phyloP scores from a whole-genome alignment of 2,113 vertebrate species.

The Maccullochella peelii region DNA sequence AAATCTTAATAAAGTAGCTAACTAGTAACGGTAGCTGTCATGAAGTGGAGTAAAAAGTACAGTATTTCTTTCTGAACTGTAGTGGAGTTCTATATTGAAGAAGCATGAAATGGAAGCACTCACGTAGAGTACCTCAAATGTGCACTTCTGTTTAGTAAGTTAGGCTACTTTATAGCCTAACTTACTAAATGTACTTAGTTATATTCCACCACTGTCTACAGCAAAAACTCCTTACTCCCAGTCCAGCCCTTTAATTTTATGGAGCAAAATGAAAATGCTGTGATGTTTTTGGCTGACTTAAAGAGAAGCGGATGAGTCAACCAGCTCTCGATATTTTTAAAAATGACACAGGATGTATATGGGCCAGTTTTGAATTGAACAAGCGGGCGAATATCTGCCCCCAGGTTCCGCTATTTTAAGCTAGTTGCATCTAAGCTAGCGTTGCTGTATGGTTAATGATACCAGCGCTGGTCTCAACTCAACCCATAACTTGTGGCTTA shows the following conservation, averaged over 20 bases:
- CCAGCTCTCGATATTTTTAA: conserved; percentile 13
- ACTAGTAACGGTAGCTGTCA: not conserved
- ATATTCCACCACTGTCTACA: not conserved
- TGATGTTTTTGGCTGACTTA: not conserved
- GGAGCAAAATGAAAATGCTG: not conserved
- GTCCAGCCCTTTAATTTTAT: not conserved
- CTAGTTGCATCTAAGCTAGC: not conserved
- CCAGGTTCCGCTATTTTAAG: conserved; percentile 15
- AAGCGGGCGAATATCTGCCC: not conserved
- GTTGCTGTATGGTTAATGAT: not conserved
- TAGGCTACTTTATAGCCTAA: not conserved
- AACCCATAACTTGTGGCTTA: not conserved
- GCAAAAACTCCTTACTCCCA: not conserved
- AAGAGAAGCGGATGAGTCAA: conserved; percentile 27
- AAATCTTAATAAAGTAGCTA: not conserved
- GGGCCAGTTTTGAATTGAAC: not conserved
- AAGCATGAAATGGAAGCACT: too few relatives aligned
- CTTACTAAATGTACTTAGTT: not conserved
- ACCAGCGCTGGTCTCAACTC: not conserved
- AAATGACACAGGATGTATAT: conserved; percentile 27
- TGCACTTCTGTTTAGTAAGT: not conserved
- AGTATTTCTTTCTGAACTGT: not conserved
- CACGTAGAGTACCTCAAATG: not conserved
- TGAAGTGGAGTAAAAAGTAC: not conserved
- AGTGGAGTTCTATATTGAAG: too few relatives aligned